Evolutionary conservation across 2,113 vertebrate genomes (phyloP), one percentile per base, ranked within the genome.

Genomic region (Leuciscus idus): DNA sequence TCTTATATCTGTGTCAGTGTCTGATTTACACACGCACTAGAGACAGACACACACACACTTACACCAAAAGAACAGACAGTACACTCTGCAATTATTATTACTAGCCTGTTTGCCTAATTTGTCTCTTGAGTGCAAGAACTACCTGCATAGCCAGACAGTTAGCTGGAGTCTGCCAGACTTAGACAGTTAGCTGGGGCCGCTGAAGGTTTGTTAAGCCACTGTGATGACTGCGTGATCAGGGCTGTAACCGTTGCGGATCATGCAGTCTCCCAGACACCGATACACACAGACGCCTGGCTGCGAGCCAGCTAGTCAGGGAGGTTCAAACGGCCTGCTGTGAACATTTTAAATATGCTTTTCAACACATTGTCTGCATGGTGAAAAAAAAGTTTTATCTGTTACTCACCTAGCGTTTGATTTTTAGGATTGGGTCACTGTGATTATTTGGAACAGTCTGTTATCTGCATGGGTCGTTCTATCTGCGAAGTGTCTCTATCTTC

Each of bases 81-180:
- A 77, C n/a, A 50, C 74, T 26, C 84, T 36, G 15, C 19, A 77
- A 64, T 78, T 78, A 52, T 70, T 85, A 85, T 85, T 78, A 17
- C 81, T 83, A 39, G 52, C 30, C 75, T 23, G 43, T 68, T 83
- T 46, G 62, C 39, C 46, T 75, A 78, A 78, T 85, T 78, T 85
- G 84, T 68, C 75, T 78, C 59, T 39, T 52, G 84, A 79, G 19
- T 50, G 73, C 26, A 76, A 12, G 23, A 68, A 15, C 59, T 30
- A 78, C 57, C 84, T 78, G 61, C 75, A 85, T 85, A 85, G 61
- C 33, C 74, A 78, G 84, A 85, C 83, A 62, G 70, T 84, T 57
- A 84, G 83, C 33, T 48, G 36, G 36, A 59, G 83, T 75, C 83
- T 84, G 83, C 36, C n/a, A 50, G 79, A 66, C 61, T 28, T 66